Conservation (phyloP, 2,888 invertebrate genomes). For the Tortricodes alternella region DNA sequence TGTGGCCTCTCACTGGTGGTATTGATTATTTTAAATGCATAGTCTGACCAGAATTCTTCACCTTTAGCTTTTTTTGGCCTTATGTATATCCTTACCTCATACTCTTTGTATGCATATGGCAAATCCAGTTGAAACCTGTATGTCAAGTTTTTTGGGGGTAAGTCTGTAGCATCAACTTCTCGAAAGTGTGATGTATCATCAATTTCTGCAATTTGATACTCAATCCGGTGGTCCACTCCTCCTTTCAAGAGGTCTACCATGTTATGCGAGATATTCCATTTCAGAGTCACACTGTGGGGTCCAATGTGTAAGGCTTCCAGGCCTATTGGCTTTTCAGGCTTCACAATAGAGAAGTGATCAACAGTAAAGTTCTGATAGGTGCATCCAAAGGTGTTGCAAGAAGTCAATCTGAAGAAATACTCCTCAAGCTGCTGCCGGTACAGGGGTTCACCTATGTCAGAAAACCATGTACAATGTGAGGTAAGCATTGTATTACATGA, state of each 20-base stretch:
- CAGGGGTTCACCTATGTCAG: slow-evolving; percentile 55
- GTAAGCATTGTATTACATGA: slow-evolving; percentile 43
- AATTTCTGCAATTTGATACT: slow-evolving; percentile 76
- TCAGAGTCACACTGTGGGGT: slow-evolving; percentile 63
- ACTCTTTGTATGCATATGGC: slow-evolving; percentile 85
- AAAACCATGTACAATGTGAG: slow-evolving; percentile 59
- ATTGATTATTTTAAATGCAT: slow-evolving; percentile 81
- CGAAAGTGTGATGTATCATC: slow-evolving; percentile 67
- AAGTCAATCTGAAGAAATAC: slow-evolving; percentile 84
- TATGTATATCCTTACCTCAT: slow-evolving; percentile 88
- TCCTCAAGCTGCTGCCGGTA: slow-evolving; percentile 70
- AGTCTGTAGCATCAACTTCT: slow-evolving; percentile 60
- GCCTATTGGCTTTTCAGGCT: slow-evolving; percentile 59
- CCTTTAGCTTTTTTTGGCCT: slow-evolving; percentile 78
- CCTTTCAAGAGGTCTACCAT: slow-evolving; percentile 59
- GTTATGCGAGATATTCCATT: slow-evolving; percentile 65
- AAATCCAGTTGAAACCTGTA: slow-evolving; percentile 78
- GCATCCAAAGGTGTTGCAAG: slow-evolving; percentile 84
- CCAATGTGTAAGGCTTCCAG: slow-evolving; percentile 53
- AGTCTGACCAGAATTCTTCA: slow-evolving; percentile 88
- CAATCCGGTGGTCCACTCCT: slow-evolving; percentile 68
- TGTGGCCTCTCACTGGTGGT: slow-evolving; percentile 85
- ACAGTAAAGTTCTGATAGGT: slow-evolving; percentile 76
- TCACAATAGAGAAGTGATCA: slow-evolving; percentile 81
- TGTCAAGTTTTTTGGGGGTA: slow-evolving; percentile 60